These are phyloP conservation scores for Smutsia gigantea DNA, from an alignment of 2,797 vertebrate genomes.

Conservation along the genomic window DNA sequence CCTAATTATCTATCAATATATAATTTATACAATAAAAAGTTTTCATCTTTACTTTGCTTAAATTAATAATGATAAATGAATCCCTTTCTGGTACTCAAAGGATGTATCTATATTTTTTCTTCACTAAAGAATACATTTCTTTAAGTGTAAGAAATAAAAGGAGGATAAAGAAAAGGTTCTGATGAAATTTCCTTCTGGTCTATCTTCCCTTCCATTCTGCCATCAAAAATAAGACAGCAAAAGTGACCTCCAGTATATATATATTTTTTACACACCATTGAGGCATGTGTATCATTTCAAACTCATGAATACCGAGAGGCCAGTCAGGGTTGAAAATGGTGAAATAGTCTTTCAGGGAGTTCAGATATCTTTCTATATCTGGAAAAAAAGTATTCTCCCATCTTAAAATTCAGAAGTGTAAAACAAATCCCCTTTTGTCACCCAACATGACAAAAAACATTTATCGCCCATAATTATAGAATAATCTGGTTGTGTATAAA, in stretches of 20 bases:
- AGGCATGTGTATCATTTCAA: background rate
- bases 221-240: background rate
- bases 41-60: conserved; percentile 31
- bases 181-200: background rate
- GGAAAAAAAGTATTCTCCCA: background rate
- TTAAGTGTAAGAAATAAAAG: background rate
- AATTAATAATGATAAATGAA: background rate
- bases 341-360: background rate
- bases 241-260: background rate
- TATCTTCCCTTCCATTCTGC: background rate
- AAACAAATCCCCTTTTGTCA: background rate
- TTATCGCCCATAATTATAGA: background rate
- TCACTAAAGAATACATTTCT: background rate
- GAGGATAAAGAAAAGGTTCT: conserved; percentile 21
- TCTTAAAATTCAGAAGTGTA: conserved; percentile 1
- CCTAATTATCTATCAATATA: background rate
- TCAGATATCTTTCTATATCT: background rate
- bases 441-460: background rate
- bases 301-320: conserved; percentile 32
- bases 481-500: background rate
- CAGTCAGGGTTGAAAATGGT: background rate
- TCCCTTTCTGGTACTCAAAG: background rate
- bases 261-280: background rate
- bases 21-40: background rate
- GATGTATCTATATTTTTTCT: background rate